Percentiles rank a stretch among this genome's conserved stretches.
phyloP scores from a whole-genome alignment of 1,140 invertebrate species.

The Pseudomyrmex sp. region DNA sequence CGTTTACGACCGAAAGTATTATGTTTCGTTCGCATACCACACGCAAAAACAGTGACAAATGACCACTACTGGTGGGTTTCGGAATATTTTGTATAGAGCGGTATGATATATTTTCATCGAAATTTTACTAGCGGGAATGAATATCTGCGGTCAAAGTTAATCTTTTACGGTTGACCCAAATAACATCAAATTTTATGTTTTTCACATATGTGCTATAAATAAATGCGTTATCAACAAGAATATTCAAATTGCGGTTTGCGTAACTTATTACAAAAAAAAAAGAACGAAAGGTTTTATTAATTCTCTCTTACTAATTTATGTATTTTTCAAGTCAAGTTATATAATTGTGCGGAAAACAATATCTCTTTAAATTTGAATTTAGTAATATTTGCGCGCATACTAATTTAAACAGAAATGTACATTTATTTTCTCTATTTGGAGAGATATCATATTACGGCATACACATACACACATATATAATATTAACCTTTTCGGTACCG shows the following conservation, averaged over 20 bases:
- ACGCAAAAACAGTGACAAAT: slow-evolving; percentile 36
- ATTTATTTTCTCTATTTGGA: not conserved
- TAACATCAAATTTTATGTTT: slow-evolving; percentile 4
- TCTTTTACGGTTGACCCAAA: slow-evolving; percentile 9
- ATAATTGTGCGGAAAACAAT: not conserved
- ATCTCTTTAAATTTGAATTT: not conserved
- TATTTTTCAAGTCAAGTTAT: not conserved
- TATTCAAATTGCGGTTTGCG: not conserved
- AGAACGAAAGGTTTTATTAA: too few relatives aligned
- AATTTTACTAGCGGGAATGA: slow-evolving; percentile 18
- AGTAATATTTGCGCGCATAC: not conserved
- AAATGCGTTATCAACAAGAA: not conserved
- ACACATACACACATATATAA: not conserved
- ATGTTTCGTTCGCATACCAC: slow-evolving; percentile 1
- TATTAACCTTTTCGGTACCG: slow-evolving; percentile 34
- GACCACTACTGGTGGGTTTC: slow-evolving; percentile 26
- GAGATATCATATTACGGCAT: slow-evolving; percentile 5
- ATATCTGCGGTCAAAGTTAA: slow-evolving; percentile 26
- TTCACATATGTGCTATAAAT: not conserved
- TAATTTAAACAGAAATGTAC: not conserved
- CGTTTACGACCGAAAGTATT: slow-evolving; percentile 57
- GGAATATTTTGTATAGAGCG: slow-evolving; percentile 3
- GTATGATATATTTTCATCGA: not conserved
- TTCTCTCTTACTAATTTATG: not conserved
- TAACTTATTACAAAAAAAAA: not conserved